Conservation (phyloP, 2,113 vertebrate species). For the Brienomyrus longianalis region DNA sequence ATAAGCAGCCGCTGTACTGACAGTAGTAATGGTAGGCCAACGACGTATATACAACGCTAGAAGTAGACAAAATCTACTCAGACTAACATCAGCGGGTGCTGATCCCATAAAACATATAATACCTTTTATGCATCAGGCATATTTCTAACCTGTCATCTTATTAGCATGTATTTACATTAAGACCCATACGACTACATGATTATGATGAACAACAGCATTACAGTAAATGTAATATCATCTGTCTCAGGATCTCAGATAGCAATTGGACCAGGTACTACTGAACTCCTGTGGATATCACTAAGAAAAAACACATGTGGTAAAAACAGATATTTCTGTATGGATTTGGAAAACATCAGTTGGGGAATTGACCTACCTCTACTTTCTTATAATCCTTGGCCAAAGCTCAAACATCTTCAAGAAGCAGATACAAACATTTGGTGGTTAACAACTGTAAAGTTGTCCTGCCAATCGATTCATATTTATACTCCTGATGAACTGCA, state of each 20-base stretch:
- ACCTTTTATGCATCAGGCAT: background rate
- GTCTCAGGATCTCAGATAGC: background rate
- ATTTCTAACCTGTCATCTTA: background rate
- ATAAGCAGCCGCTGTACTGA: slow-evolving; percentile 11
- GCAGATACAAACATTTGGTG: background rate
- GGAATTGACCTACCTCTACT: background rate
- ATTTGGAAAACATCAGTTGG: background rate
- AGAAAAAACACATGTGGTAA: background rate
- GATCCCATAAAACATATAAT: background rate
- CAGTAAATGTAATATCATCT: background rate
- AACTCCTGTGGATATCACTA: background rate
- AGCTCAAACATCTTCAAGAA: background rate
- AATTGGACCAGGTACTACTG: background rate
- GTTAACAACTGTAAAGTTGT: background rate
- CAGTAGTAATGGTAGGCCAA: background rate
- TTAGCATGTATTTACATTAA: background rate
- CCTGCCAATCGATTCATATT: background rate
- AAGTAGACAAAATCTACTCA: background rate
- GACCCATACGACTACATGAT: background rate
- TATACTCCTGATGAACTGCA: background rate
- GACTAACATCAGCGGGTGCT: background rate
- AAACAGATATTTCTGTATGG: background rate
- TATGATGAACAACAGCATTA: background rate
- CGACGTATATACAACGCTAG: background rate
- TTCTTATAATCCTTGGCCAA: background rate